A percentile compares a stretch with the other conserved stretches of the same genome.
Evolutionary conservation across 92 coral and sea anemone species (phyloP).

Genomic region (Micromussa lordhowensis): DNA sequence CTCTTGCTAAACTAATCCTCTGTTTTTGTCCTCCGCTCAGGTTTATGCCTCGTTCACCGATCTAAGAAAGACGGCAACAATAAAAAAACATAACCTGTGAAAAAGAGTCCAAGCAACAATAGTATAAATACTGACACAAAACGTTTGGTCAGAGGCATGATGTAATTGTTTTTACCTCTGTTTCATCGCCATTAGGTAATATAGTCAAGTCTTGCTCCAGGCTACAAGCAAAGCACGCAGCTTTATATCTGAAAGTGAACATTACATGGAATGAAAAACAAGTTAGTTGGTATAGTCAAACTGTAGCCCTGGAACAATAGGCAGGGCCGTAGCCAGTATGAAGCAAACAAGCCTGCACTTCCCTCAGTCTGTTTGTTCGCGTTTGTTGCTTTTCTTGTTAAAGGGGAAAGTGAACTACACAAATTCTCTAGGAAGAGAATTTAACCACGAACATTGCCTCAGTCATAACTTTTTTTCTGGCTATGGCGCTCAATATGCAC

Average conservation of each 20-base stretch:
- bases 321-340: no score
- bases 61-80: conserved; percentile 29
- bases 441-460: no score
- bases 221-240: conserved; percentile 90
- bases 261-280: neutral
- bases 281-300: neutral
- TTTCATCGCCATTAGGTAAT: conserved; percentile 88
- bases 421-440: no score
- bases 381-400: no score
- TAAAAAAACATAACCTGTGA: neutral
- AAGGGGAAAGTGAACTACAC: no score
- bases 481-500: no score
- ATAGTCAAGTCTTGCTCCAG: conserved; percentile 84
- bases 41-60: conserved; percentile 96
- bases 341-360: no score
- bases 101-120: neutral
- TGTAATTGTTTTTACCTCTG: conserved; percentile 71
- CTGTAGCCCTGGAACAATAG: neutral
- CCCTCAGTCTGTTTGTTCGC: no score
- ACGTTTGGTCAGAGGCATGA: neutral
- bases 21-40: conserved; percentile 97
- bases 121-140: neutral
- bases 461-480: no score
- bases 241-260: conserved; percentile 74
- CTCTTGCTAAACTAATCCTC: conserved; percentile 93